Evolutionary conservation across 64 coral and sea anemone genomes (phyloP), one percentile per base, ranked within the genome.

Genomic region (Stylophora pistillata): DNA sequence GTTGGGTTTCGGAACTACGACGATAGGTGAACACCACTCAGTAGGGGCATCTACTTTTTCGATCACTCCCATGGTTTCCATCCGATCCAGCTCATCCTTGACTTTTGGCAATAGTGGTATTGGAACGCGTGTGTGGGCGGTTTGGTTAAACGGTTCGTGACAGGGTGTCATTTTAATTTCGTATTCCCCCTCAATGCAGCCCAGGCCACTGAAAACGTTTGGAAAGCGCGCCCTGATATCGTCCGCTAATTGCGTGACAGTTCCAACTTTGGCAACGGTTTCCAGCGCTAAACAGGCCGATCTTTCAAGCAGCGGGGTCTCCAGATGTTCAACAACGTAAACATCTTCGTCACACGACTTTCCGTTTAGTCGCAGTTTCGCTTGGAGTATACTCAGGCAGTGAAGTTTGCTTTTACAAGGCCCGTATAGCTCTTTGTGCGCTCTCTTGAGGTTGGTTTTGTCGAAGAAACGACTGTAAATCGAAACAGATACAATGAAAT

Each of bases 121-220:
- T 65, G 84, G 57, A 65, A 85, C 57, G 17, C 78, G 78, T 63
- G 68, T 75, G 5, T 65, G 74, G 0, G 84, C 87, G 20, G 90
- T 92, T 69, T 87, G 52, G 54, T 71, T 74, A 52, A 70, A 91
- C 15, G 89, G 81, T 65, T 34, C 27, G 0, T 55, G 64, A 31
- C n/a, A 54, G 15, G 58, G 20, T 65, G 27, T 77, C 69, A 76
- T n/a, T 53, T 86, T 92, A 18, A 92, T 92, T 15, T 79, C 76
- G 30, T 92, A 88, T 79, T 74, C 78, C 31, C 91, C 85, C 28
- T 92, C 83, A 30, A 87, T 78, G 23, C 77, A 79, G 18, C 74
- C 90, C 61, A 80, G 59, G 21, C 91, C 91, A 31, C 53, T 73
- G 26, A 92, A 92, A 23, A 92, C 66, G n/a, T 87, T 87, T 18